Base-by-base conservation (phyloP, 2,113 vertebrate species). In the Corythaeola cristata region DNA sequence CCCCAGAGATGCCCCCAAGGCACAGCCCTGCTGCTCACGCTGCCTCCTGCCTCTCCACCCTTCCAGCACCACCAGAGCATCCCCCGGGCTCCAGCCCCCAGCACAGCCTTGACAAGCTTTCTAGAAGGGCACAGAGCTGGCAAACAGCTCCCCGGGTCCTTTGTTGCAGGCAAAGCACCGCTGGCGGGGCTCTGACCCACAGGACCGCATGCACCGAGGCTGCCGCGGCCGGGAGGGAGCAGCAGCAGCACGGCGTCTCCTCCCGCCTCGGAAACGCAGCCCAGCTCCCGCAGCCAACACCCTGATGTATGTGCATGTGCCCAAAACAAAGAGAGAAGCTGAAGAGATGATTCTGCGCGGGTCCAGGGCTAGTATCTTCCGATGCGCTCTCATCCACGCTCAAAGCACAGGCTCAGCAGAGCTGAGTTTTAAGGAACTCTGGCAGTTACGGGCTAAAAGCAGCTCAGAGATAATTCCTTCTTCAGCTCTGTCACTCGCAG, bases 301-400 rank as follows among this genome's bases (percentile, higher is more conserved):
- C 80, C 62, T 89, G 77, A 24, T 3, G 55, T 47, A 62, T 85
- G 75, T 80, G 88, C 82, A 52, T 20, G 52, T 0, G 9, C 47
- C 63, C 88, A 92, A 90, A 89, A 68, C 58, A 97, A 94, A 93
- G 95, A 35, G 93, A 35, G 82, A 88, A 91, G 93, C 77, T 80
- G 83, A 89, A 92, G 78, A 88, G 81, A 76, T 69, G 94, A 71
- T 64, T 76, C 87, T 75, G 82, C 8, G 0, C 49, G 82, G 75
- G 52, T 39, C 90, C 33, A 3, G 62, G 41, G 67, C 78, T 93
- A 96, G 96, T 97, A 97, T 97, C 95, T 97, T 96, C 97, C 94
- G 91, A 96, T 97, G 96, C 91, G 35, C 75, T 90, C 68, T 72
- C 91, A 94, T 55, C 75, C 91, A 80, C 3, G 11, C 79, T 59